Evolutionary conservation across 2,797 vertebrate species (phyloP).

Genomic region (Pseudopleuronectes americanus): DNA sequence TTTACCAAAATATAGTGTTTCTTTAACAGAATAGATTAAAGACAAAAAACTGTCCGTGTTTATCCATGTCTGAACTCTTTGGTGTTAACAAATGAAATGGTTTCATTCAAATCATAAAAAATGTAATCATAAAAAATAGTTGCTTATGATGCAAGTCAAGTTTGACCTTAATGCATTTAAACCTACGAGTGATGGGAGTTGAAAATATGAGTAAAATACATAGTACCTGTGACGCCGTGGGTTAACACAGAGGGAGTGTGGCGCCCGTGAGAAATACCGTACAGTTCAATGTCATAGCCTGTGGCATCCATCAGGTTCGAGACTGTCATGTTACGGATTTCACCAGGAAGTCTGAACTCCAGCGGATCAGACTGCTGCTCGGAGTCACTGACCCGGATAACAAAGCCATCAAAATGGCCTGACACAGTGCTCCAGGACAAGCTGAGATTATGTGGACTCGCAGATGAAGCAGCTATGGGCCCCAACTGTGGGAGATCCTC

Average conservation of each 20-base stretch:
- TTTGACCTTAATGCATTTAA: constrained; percentile 24
- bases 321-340: constrained; percentile 79
- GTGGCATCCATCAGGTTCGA: constrained; percentile 87
- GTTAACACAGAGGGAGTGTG: constrained; percentile 85
- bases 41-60: background rate
- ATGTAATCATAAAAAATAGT: background rate
- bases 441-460: constrained; percentile 88
- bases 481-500: constrained; percentile 89
- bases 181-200: constrained; percentile 15
- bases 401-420: constrained; percentile 88
- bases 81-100: background rate
- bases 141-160: constrained; percentile 31
- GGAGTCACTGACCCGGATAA: constrained; percentile 83
- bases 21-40: background rate
- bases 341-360: constrained; percentile 84
- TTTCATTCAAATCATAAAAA: too few relatives aligned
- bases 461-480: constrained; percentile 83
- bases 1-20: background rate
- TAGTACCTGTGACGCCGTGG: constrained; percentile 89
- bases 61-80: background rate
- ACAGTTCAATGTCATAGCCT: constrained; percentile 86
- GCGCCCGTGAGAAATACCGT: constrained; percentile 85
- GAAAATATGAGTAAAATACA: constrained; percentile 65
- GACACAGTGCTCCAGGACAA: constrained; percentile 87
- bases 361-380: constrained; percentile 79